Conservation (phyloP, 2,888 invertebrate species). For the Chironomus riparius region DNA sequence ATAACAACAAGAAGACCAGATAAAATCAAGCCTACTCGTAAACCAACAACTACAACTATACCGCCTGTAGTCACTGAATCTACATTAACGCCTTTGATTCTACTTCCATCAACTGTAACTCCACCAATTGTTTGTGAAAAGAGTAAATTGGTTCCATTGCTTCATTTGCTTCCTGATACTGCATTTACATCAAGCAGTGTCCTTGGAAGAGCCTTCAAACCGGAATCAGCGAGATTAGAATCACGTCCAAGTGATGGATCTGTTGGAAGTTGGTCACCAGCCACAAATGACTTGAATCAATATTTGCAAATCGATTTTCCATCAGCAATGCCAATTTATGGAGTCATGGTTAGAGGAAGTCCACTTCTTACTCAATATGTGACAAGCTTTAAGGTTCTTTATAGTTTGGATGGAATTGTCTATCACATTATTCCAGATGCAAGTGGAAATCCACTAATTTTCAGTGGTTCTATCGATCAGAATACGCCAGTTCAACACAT, state of each 20-base stretch:
- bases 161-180: conserved; percentile 46
- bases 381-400: conserved; percentile 61
- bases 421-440: conserved; percentile 52
- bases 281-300: conserved; percentile 49
- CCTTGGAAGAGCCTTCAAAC: conserved; percentile 44
- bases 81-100: conserved; percentile 11
- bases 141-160: conserved; percentile 39
- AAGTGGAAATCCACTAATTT: conserved; percentile 50
- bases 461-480: conserved; percentile 62
- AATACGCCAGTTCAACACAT: conserved; percentile 51
- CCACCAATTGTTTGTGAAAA: conserved; percentile 44
- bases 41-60: neutral
- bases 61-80: neutral
- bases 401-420: conserved; percentile 53
- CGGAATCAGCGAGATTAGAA: conserved; percentile 47
- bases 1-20: neutral
- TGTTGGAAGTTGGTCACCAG: conserved; percentile 62
- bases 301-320: conserved; percentile 62
- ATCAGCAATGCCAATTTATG: conserved; percentile 59
- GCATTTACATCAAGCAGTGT: conserved; percentile 53
- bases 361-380: conserved; percentile 61
- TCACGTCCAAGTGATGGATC: conserved; percentile 34
- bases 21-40: neutral
- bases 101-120: conserved; percentile 37
- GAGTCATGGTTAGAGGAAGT: conserved; percentile 62